These are phyloP conservation scores for Cygnus atratus DNA, from an alignment of 2,113 vertebrate species.

Conservation along the genomic window DNA sequence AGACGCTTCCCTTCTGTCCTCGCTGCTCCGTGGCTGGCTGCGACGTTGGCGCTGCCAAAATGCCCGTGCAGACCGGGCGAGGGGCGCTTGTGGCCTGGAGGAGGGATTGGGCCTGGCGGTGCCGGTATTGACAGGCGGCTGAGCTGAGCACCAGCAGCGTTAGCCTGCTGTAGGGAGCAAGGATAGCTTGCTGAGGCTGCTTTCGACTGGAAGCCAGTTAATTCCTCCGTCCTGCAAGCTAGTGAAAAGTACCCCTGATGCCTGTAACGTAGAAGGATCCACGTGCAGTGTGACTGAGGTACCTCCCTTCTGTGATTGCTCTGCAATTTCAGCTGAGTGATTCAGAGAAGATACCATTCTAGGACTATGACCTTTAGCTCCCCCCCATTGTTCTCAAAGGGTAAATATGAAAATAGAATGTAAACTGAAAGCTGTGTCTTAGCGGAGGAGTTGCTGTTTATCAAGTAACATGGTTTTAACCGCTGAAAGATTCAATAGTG, in stretches of 20 bases:
- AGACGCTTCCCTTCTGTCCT: background rate
- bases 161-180: background rate
- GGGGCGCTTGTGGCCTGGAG: background rate
- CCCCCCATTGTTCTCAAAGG: background rate
- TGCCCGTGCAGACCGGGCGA: rapidly evolving
- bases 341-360: background rate
- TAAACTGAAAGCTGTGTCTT: constrained; percentile 17
- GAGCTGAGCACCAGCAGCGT: background rate
- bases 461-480: background rate
- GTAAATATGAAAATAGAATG: constrained; percentile 12
- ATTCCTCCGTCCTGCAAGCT: background rate
- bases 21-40: rapidly evolving
- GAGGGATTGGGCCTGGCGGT: background rate
- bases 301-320: background rate
- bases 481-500: background rate
- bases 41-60: background rate
- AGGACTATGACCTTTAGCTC: constrained; percentile 8
- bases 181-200: background rate
- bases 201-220: background rate
- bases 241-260: background rate
- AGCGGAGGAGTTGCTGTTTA: background rate
- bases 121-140: background rate
- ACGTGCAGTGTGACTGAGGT: background rate
- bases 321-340: background rate
- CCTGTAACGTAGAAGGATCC: background rate